phyloP scores from a whole-genome alignment of 1,140 invertebrate species.

The Holotrichia oblita region DNA sequence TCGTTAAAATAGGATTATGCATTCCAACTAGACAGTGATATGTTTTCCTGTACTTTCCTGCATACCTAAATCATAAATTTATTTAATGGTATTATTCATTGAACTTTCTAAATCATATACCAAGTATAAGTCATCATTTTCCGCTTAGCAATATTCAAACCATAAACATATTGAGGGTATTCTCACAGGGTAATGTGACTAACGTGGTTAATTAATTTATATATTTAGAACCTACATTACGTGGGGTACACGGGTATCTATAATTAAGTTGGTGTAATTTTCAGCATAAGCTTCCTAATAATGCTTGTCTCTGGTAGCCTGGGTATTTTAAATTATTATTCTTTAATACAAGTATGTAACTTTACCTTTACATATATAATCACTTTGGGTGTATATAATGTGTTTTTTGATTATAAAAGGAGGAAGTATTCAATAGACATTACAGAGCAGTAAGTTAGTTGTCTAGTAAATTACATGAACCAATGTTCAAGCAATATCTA shows the following conservation, averaged over 20 bases:
- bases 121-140: conserved; percentile 1
- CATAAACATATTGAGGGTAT: background rate
- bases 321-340: background rate
- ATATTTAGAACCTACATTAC: background rate
- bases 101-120: background rate
- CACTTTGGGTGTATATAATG: background rate
- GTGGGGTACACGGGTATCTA: background rate
- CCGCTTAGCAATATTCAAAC: conserved; percentile 3
- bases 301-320: conserved; percentile 34
- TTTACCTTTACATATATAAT: background rate
- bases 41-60: background rate
- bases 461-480: no score
- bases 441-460: no score
- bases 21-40: conserved; percentile 32
- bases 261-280: background rate
- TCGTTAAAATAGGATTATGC: conserved; percentile 24
- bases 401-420: no score
- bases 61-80: background rate
- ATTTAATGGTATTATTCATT: background rate
- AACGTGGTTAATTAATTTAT: background rate
- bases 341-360: background rate
- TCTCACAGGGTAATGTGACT: background rate
- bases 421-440: no score
- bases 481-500: no score
- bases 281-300: background rate